Evolutionary conservation across 2,113 vertebrate species (phyloP), one percentile per base, ranked within the genome.

Genomic region (Salvelinus namaycush): DNA sequence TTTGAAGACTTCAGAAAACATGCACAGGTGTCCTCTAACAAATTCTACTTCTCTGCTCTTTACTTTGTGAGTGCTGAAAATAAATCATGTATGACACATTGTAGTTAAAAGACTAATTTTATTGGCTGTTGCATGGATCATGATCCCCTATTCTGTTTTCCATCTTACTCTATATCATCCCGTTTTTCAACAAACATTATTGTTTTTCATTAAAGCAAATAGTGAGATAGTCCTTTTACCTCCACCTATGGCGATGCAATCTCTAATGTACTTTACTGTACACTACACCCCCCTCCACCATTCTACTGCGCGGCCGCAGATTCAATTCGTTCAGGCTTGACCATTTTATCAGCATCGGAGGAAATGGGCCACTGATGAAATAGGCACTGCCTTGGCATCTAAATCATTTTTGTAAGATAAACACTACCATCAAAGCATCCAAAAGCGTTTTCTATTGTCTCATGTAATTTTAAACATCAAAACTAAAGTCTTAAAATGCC

Each of bases 401-500:
- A 81, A 73, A 79, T 84, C 68, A n/a, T 62, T 26, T n/a, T 49
- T 70, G 74, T 87, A 79, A 83, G 16, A 66, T 75, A 65, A 73
- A 8, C 22, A 39, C 62, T 24, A 26, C 16, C 26, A 64, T 22
- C 34, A 24, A 14, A 60, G 8, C n/a, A 12, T 11, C n/a, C 72
- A 59, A 3, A 68, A 57, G 3, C 39, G 20, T 75, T 51, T 0
- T n/a, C 4, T 22, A 2, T 65, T 27, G 71, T 16, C 18, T 54
- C 0, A 29, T 57, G 14, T 0, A 6, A 65, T 14, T 14, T 16
- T 39, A 44, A 1, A 14, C 54, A 3, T 20, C 49, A 18, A 22
- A 11, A 34, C 48, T 67, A 64, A 65, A 4, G 5, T 75, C 3
- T 65, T 71, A 81, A 65, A 0, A 93, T 93, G 93, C 90, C 90